phyloP scores from a whole-genome alignment of 2,888 invertebrate genomes.

The Clostera curtula region DNA sequence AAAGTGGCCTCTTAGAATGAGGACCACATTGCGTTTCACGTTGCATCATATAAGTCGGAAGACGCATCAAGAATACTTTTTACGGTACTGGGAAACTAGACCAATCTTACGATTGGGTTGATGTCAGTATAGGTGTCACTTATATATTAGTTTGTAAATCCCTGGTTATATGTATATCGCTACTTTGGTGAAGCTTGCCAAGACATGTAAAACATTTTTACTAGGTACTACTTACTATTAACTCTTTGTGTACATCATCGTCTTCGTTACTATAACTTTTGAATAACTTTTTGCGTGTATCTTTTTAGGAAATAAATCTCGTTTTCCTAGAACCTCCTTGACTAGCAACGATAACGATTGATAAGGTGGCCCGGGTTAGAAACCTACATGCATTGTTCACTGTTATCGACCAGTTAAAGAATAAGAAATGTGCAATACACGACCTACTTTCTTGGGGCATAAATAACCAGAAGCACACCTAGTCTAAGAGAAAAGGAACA shows the following conservation, averaged over 20 bases:
- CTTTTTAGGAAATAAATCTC: slow-evolving; percentile 6
- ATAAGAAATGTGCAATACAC: slow-evolving; percentile 35
- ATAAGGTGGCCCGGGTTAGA: too few relatives aligned
- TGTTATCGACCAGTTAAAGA: slow-evolving; percentile 19
- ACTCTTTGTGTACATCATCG: too few relatives aligned
- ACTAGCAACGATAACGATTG: too few relatives aligned
- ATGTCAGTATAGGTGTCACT: too few relatives aligned
- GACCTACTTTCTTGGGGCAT: slow-evolving; percentile 41
- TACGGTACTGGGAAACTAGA: slow-evolving; percentile 31
- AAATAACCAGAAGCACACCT: slow-evolving; percentile 38
- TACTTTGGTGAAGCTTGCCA: too few relatives aligned
- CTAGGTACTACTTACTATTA: too few relatives aligned
- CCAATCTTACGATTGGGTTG: too few relatives aligned
- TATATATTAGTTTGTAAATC: too few relatives aligned
- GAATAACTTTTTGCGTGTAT: slow-evolving; percentile 1
- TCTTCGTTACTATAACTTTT: too few relatives aligned
- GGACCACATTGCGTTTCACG: slow-evolving; percentile 56
- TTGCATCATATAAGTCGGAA: slow-evolving; percentile 42
- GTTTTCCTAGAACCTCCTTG: too few relatives aligned
- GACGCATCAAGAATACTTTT: slow-evolving; percentile 41
- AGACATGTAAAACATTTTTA: neutral
- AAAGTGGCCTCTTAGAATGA: slow-evolving; percentile 44
- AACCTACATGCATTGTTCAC: slow-evolving; percentile 10
- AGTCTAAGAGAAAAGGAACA: slow-evolving; percentile 61
- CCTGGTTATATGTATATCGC: too few relatives aligned